Conservation (phyloP, 2,888 invertebrate genomes). For the Conus canariensis region DNA sequence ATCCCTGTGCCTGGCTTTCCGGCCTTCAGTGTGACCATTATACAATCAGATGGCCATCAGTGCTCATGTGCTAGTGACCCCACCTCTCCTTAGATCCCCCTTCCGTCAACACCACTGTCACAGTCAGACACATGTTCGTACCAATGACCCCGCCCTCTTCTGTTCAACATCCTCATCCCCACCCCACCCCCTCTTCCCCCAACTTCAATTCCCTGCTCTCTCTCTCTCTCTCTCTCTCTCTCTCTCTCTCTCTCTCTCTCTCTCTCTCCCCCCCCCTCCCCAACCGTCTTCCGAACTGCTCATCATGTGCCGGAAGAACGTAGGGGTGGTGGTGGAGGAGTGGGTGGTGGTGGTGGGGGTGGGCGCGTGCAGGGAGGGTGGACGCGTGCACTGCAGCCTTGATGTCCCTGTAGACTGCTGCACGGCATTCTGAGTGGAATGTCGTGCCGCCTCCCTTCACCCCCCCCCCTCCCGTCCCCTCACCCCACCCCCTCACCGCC, state of each 20-base stretch:
- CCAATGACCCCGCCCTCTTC: too few species aligned
- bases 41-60: too few species aligned
- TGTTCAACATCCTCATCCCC: too few species aligned
- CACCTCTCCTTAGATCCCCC: too few species aligned
- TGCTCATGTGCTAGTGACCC: too few species aligned
- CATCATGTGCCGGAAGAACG: too few species aligned
- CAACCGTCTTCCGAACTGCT: too few species aligned
- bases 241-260: neutral
- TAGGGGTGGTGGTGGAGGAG: neutral
- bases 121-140: too few species aligned
- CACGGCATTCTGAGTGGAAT: neutral
- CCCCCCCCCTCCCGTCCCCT: neutral
- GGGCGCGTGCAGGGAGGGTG: neutral
- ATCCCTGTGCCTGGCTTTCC: too few species aligned
- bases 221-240: neutral
- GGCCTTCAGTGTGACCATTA: too few species aligned
- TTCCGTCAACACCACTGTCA: too few species aligned
- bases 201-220: neutral
- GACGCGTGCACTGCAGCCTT: slow-evolving; percentile 20
- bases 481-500: neutral
- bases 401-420: slow-evolving; percentile 28
- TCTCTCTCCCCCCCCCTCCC: neutral
- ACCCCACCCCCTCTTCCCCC: too few species aligned
- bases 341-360: neutral
- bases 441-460: neutral